These are phyloP conservation scores for Alfaro cultratus DNA, from an alignment of 2,797 vertebrate genomes.

Conservation along the genomic window DNA sequence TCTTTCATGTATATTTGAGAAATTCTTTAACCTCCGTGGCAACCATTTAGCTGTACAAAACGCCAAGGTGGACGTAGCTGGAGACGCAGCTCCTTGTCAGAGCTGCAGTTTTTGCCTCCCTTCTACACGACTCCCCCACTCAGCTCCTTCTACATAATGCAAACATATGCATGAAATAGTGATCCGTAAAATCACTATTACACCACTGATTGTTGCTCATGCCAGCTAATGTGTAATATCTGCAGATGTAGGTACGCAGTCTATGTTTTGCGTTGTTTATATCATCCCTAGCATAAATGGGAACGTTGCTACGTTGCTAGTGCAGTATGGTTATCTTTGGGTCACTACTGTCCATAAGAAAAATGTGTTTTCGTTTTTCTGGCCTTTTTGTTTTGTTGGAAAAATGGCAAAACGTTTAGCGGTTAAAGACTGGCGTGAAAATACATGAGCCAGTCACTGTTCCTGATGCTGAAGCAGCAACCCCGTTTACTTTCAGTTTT, in stretches of 20 bases:
- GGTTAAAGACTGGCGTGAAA: background rate
- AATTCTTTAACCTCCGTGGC: no score
- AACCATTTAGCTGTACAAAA: no score
- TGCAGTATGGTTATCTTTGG: background rate
- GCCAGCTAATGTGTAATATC: no score
- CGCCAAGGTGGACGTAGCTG: no score
- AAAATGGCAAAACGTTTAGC: background rate
- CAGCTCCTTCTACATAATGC: no score
- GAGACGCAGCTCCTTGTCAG: no score
- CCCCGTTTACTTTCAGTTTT: background rate
- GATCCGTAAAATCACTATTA: background rate
- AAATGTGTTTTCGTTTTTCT: no score
- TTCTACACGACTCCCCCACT: no score
- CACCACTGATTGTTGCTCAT: background rate
- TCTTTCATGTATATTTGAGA: no score
- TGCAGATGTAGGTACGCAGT: background rate
- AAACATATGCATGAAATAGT: no score
- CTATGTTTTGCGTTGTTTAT: background rate
- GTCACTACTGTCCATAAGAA: background rate
- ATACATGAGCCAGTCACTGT: background rate
- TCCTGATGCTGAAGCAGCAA: background rate
- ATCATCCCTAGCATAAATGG: background rate
- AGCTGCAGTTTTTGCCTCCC: no score
- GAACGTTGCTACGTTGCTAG: background rate
- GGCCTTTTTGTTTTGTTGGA: background rate